Evolutionary conservation across 2,888 invertebrate species (phyloP).

Genomic region (Folsomia candida): DNA sequence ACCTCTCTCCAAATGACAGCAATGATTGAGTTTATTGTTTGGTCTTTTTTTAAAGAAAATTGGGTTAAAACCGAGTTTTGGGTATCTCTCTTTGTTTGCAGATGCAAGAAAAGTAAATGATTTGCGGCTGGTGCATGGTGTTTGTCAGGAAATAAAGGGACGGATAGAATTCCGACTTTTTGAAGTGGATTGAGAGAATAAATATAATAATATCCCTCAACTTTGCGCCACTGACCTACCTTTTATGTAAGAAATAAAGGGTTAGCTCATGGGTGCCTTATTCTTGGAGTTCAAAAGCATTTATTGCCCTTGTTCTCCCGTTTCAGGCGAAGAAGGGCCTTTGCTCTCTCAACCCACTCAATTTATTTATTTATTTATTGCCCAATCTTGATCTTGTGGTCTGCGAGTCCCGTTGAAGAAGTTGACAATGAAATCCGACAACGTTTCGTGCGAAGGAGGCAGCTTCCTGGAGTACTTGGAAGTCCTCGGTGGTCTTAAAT

Average conservation of each 20-base stretch:
- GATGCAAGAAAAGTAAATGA: not conserved
- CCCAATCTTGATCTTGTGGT: slow-evolving; percentile 3
- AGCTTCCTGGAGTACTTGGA: not conserved
- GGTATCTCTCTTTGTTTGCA: not conserved
- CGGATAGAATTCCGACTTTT: not conserved
- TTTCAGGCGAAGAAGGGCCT: not conserved
- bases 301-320: not conserved
- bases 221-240: not conserved
- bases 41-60: not conserved
- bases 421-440: not conserved
- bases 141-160: not conserved
- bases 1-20: too few relatives aligned
- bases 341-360: not conserved
- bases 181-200: too few relatives aligned
- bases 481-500: slow-evolving; percentile 3
- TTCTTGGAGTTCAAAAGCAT: not conserved
- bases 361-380: not conserved
- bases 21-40: not conserved
- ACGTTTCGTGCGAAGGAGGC: not conserved
- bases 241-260: not conserved
- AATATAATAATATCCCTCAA: not conserved
- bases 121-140: not conserved
- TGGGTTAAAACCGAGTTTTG: not conserved
- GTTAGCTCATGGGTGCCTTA: not conserved
- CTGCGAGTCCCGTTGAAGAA: not conserved